Evolutionary conservation across 2,797 vertebrate species (phyloP).

Genomic region (Myotis vivesi): DNA sequence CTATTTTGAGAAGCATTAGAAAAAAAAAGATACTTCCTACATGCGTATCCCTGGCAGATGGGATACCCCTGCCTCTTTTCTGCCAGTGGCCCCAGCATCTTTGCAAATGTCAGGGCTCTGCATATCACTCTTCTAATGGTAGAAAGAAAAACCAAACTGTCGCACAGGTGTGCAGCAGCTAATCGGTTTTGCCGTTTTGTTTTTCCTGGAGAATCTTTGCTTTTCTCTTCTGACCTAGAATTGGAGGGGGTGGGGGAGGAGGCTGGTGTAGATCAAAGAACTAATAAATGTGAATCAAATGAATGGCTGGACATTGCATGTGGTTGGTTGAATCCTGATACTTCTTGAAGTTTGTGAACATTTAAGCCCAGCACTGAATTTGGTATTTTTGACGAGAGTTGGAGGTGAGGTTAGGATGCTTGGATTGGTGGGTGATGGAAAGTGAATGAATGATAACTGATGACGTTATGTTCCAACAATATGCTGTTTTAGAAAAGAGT

Average conservation of each 20-base stretch:
- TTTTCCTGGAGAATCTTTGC: background rate
- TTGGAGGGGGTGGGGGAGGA: background rate
- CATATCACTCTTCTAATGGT: background rate
- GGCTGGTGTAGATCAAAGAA: background rate
- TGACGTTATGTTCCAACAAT: background rate
- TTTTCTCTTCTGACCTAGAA: constrained; percentile 11
- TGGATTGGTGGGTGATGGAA: background rate
- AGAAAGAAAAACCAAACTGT: background rate
- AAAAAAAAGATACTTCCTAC: background rate
- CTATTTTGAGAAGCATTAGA: constrained; percentile 47
- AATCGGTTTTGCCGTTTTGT: background rate
- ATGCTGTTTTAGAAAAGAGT: background rate
- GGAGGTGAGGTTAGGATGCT: background rate
- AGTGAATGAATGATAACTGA: background rate
- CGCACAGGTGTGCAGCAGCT: background rate
- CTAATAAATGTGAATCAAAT: background rate
- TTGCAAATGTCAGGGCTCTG: background rate
- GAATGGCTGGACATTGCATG: background rate
- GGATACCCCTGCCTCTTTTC: constrained; percentile 8
- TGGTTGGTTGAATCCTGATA: background rate
- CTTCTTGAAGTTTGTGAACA: background rate
- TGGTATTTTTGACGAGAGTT: background rate
- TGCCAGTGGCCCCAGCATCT: background rate
- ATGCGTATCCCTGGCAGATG: background rate
- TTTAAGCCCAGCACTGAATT: background rate